Evolutionary conservation across 2,797 vertebrate species (phyloP).

Genomic region (Peromyscus melanophrys): DNA sequence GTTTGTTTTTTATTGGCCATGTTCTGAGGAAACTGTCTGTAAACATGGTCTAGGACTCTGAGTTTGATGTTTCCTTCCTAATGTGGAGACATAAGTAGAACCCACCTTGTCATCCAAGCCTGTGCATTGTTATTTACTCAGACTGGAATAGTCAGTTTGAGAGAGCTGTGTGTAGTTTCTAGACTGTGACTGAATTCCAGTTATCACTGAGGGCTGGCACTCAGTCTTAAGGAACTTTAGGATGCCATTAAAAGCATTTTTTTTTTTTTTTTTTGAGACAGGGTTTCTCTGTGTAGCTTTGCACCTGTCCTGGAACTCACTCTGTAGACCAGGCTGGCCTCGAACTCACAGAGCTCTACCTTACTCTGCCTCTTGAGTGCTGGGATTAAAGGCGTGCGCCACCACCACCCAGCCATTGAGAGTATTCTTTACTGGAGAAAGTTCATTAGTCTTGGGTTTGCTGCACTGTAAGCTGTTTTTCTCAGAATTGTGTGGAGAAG

Average conservation of each 20-base stretch:
- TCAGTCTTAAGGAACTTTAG: conserved; percentile 62
- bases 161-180: conserved; percentile 31
- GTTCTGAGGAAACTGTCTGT: not conserved
- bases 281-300: too few species aligned
- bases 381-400: too few species aligned
- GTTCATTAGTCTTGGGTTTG: not conserved
- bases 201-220: conserved; percentile 44
- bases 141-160: not conserved
- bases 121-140: conserved; percentile 10
- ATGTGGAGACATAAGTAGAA: not conserved
- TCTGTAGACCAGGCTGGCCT: too few species aligned
- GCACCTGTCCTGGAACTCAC: too few species aligned
- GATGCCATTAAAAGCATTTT: not conserved
- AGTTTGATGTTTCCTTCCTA: not conserved
- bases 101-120: not conserved
- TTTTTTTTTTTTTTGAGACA: too few species aligned
- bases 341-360: too few species aligned
- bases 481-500: not conserved
- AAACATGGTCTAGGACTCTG: not conserved
- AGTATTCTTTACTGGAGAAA: not conserved
- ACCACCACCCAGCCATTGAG: too few species aligned
- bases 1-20: not conserved
- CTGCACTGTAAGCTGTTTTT: not conserved
- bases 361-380: too few species aligned
- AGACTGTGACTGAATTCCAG: conserved; percentile 30